These are phyloP conservation scores for Eretmochelys imbricata DNA, from an alignment of 2,113 vertebrate species.

Conservation along the genomic window DNA sequence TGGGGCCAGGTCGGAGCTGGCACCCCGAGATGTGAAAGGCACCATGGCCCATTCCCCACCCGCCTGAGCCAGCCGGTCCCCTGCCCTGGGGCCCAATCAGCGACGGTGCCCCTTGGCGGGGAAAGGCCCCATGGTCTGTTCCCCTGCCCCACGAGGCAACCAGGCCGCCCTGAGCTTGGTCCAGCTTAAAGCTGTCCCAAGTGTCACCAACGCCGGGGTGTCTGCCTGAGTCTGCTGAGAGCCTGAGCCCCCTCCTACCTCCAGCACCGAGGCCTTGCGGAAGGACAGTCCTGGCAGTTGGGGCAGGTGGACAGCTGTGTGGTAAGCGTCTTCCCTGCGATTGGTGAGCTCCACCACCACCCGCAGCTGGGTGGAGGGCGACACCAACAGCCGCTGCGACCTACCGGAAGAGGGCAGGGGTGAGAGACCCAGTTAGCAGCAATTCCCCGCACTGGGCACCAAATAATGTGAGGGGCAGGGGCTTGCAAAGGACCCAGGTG, in stretches of 20 bases:
- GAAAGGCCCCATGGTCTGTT: neutral
- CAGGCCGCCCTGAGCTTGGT: neutral
- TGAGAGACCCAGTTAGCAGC: neutral
- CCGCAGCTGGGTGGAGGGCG: slow-evolving; percentile 26
- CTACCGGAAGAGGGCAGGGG: neutral
- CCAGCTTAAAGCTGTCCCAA: neutral
- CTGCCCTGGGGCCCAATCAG: neutral
- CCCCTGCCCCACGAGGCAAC: neutral
- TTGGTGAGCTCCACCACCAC: slow-evolving; percentile 30
- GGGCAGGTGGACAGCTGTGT: slow-evolving; percentile 13
- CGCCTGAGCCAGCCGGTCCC: neutral
- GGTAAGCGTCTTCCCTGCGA: slow-evolving; percentile 47
- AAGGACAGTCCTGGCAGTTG: slow-evolving; percentile 48
- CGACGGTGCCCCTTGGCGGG: neutral
- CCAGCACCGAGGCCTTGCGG: slow-evolving; percentile 49
- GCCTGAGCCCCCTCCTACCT: neutral
- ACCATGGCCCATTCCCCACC: neutral
- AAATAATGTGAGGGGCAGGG: neutral
- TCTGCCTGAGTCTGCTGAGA: neutral
- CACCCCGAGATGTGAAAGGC: neutral
- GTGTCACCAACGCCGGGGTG: neutral
- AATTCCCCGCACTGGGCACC: neutral
- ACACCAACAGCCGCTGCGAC: slow-evolving; percentile 4
- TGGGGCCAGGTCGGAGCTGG: neutral
- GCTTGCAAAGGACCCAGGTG: neutral